Conservation (phyloP, 2,797 vertebrate species). For the Sebastes kiyomatsui region DNA sequence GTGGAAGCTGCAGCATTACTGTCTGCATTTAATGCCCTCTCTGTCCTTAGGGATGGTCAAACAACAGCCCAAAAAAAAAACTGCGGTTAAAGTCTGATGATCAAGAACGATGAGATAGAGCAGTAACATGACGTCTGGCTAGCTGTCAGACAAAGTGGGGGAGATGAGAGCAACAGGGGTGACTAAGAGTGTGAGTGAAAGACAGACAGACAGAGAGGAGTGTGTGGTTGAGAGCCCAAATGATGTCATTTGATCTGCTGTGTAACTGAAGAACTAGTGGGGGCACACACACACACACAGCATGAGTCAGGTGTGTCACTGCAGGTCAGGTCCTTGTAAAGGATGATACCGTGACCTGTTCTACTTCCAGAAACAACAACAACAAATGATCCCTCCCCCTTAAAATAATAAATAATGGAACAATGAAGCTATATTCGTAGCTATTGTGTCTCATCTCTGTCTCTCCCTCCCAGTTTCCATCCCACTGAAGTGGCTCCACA, state of each 20-base stretch:
- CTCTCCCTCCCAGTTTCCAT: constrained; percentile 7
- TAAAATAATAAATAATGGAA: neutral
- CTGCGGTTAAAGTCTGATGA: constrained; percentile 12
- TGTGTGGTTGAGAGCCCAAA: neutral
- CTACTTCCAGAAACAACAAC: constrained; percentile 11
- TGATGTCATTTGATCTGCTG: constrained; percentile 47
- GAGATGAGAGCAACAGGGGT: constrained; percentile 27
- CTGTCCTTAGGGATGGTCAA: constrained; percentile 20
- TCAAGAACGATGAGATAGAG: constrained; percentile 8
- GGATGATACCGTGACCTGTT: constrained; percentile 13
- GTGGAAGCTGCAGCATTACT: constrained; percentile 5
- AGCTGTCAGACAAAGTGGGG: constrained; percentile 47
- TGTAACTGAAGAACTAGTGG: constrained; percentile 33
- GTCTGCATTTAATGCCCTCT: constrained; percentile 21
- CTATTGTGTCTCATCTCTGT: constrained; percentile 28
- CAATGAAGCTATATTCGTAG: neutral
- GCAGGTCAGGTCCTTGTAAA: constrained; percentile 15
- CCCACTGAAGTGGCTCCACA: constrained; percentile 6
- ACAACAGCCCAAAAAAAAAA: constrained; percentile 1
- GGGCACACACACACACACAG: neutral
- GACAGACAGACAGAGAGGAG: neutral
- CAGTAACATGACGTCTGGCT: constrained; percentile 24
- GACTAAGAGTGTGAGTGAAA: constrained; percentile 28
- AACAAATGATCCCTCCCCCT: neutral
- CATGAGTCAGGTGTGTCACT: constrained; percentile 30